phyloP scores from a whole-genome alignment of 2,888 invertebrate genomes.

The Psylliodes chrysocephalus region DNA sequence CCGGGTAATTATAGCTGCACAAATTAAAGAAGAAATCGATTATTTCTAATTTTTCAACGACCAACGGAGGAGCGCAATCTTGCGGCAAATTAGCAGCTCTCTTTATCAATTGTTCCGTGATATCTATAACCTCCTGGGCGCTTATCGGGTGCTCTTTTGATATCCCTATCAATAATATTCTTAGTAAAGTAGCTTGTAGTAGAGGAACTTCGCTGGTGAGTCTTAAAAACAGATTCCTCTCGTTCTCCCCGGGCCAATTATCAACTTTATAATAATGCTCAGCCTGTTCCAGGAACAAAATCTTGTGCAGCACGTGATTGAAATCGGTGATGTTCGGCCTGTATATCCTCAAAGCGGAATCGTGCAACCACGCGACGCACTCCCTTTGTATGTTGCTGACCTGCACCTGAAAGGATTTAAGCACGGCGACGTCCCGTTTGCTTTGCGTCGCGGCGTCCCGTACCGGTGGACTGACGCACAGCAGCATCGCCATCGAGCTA shows the following conservation, averaged over 20 bases:
- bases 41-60: constrained; percentile 83
- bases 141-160: constrained; percentile 81
- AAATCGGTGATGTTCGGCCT: constrained; percentile 76
- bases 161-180: constrained; percentile 83
- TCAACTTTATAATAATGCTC: constrained; percentile 81
- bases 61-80: constrained; percentile 77
- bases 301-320: constrained; percentile 81
- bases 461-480: constrained; percentile 78
- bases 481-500: constrained; percentile 85
- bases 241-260: constrained; percentile 73
- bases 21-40: constrained; percentile 91
- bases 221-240: constrained; percentile 57
- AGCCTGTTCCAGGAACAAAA: constrained; percentile 79
- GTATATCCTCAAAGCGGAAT: constrained; percentile 79
- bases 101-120: constrained; percentile 85
- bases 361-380: constrained; percentile 89
- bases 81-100: constrained; percentile 83
- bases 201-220: constrained; percentile 90
- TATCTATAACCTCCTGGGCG: constrained; percentile 85
- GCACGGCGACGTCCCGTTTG: constrained; percentile 66
- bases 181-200: constrained; percentile 83
- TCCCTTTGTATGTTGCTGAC: constrained; percentile 81
- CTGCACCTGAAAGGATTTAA: constrained; percentile 63
- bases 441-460: constrained; percentile 72
- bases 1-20: constrained; percentile 91